Evolutionary conservation across 2,797 vertebrate species (phyloP).

Genomic region (Myripristis murdjan): DNA sequence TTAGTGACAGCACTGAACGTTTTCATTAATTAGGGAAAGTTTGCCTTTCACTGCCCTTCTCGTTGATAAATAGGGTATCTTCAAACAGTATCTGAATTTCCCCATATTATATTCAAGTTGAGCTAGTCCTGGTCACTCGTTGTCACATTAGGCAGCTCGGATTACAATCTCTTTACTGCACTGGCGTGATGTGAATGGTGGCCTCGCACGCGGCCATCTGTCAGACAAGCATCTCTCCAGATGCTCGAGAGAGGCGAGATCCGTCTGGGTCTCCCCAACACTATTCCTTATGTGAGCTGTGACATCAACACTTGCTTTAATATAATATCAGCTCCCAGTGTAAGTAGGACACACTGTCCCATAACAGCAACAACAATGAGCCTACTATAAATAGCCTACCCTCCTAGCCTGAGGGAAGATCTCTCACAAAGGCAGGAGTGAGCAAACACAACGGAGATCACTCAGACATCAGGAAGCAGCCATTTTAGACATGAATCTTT

Average conservation of each 20-base stretch:
- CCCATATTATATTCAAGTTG: conserved; percentile 47
- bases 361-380: conserved; percentile 84
- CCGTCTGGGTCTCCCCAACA: conserved; percentile 50
- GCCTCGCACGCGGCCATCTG: conserved; percentile 41
- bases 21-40: conserved; percentile 53
- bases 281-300: conserved; percentile 67
- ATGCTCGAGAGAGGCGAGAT: conserved; percentile 48
- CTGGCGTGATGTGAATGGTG: conserved; percentile 40
- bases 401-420: conserved; percentile 81
- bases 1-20: conserved; percentile 44
- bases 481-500: conserved; percentile 49
- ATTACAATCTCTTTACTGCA: conserved; percentile 32
- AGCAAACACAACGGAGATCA: conserved; percentile 74
- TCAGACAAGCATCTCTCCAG: conserved; percentile 47
- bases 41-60: conserved; percentile 53
- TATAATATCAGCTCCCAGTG: conserved; percentile 77
- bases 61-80: conserved; percentile 22
- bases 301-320: conserved; percentile 83
- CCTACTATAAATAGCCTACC: conserved; percentile 86
- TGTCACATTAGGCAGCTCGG: conserved; percentile 28
- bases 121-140: conserved; percentile 36
- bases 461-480: conserved; percentile 62
- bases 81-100: conserved; percentile 51
- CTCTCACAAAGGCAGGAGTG: conserved; percentile 77
- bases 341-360: conserved; percentile 87